Evolutionary conservation across 2,113 vertebrate genomes (phyloP).

Genomic region (Raja brachyura): DNA sequence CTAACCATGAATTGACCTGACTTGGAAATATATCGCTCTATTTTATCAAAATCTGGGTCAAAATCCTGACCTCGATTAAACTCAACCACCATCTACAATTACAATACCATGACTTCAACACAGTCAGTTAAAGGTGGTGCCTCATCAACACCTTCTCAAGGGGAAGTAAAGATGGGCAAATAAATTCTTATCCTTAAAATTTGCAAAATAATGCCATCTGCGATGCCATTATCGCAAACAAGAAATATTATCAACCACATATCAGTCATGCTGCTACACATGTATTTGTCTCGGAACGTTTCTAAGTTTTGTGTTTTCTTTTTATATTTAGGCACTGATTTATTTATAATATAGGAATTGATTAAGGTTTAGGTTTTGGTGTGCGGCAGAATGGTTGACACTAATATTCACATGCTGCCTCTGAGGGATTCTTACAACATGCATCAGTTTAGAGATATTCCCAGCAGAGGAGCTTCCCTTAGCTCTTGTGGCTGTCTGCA

Average conservation of each 20-base stretch:
- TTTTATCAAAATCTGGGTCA: too few species aligned
- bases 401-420: neutral
- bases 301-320: neutral
- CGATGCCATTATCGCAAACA: neutral
- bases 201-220: neutral
- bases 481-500: neutral
- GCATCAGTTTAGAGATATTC: neutral
- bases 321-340: neutral
- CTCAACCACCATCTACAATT: too few species aligned
- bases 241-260: neutral
- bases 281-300: neutral
- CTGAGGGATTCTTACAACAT: neutral
- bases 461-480: neutral
- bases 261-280: neutral
- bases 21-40: too few species aligned
- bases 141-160: too few species aligned
- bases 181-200: too few species aligned
- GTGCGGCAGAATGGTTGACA: neutral
- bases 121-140: too few species aligned
- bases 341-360: neutral
- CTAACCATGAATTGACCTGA: too few species aligned
- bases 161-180: too few species aligned
- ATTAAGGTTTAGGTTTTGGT: neutral
- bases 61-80: too few species aligned
- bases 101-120: too few species aligned